These are phyloP conservation scores for Onychomys arenicola DNA, from an alignment of 2,797 vertebrate genomes.

Conservation along the genomic window DNA sequence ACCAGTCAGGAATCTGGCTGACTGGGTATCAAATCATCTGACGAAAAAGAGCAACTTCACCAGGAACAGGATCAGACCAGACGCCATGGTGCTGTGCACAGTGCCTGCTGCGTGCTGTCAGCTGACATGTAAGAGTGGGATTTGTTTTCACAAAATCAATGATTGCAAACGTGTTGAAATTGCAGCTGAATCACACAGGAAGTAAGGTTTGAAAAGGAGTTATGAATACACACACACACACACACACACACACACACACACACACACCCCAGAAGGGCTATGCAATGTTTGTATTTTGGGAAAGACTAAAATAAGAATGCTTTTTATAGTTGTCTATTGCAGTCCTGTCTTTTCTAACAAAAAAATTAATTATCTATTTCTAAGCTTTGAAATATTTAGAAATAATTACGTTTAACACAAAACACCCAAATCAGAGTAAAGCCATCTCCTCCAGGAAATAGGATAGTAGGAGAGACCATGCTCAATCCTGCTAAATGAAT, in stretches of 20 bases:
- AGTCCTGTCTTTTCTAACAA: slow-evolving; percentile 36
- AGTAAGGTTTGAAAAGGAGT: slow-evolving; percentile 45
- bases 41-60: background rate
- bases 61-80: background rate
- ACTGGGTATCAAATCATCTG: background rate
- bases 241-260: background rate
- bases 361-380: slow-evolving; percentile 3
- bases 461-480: background rate
- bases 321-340: slow-evolving; percentile 57
- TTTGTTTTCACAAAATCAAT: slow-evolving; percentile 40
- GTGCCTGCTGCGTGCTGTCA: background rate
- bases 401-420: slow-evolving; percentile 52
- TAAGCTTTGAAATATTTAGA: slow-evolving; percentile 47
- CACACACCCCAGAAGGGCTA: background rate
- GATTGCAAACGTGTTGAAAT: slow-evolving; percentile 13
- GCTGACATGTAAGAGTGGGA: background rate
- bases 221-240: background rate
- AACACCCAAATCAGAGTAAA: slow-evolving; percentile 27
- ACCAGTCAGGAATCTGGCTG: background rate
- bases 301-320: slow-evolving; percentile 39
- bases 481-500: background rate
- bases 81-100: background rate
- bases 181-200: slow-evolving; percentile 49
- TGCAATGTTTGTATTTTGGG: slow-evolving; percentile 40
- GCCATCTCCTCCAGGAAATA: background rate